Conservation (phyloP, 2,888 invertebrate genomes). For the Xylota sylvarum region DNA sequence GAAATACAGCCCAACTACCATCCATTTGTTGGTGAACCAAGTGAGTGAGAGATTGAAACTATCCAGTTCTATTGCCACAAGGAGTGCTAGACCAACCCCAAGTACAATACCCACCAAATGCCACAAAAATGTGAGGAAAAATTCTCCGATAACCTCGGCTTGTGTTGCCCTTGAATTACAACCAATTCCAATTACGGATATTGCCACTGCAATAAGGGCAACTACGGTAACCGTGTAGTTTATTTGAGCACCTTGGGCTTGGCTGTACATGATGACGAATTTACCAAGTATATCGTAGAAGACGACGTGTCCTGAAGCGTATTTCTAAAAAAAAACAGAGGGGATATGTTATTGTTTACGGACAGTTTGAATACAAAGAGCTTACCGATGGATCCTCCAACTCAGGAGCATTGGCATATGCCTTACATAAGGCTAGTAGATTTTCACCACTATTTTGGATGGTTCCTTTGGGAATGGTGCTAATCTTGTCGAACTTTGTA, state of each 20-base stretch:
- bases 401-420: conserved; percentile 85
- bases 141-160: conserved; percentile 81
- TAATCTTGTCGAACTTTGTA: conserved; percentile 89
- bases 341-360: neutral
- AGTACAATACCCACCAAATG: conserved; percentile 81
- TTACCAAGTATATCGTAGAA: conserved; percentile 91
- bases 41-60: conserved; percentile 85
- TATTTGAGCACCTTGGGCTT: conserved; percentile 83
- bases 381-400: conserved; percentile 82
- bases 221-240: conserved; percentile 83
- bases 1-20: conserved; percentile 85
- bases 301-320: conserved; percentile 85
- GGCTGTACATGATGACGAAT: conserved; percentile 88
- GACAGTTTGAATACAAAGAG: neutral
- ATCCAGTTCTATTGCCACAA: conserved; percentile 84
- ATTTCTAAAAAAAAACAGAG: conserved; percentile 80
- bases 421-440: conserved; percentile 86
- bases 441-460: conserved; percentile 91
- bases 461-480: conserved; percentile 87
- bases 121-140: conserved; percentile 80
- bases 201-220: conserved; percentile 82
- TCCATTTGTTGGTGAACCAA: conserved; percentile 87
- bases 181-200: conserved; percentile 82
- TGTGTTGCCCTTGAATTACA: conserved; percentile 82
- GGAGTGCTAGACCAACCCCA: conserved; percentile 80